Base-by-base conservation (phyloP, 2,888 invertebrate species). In the Cephus rjabovi region DNA sequence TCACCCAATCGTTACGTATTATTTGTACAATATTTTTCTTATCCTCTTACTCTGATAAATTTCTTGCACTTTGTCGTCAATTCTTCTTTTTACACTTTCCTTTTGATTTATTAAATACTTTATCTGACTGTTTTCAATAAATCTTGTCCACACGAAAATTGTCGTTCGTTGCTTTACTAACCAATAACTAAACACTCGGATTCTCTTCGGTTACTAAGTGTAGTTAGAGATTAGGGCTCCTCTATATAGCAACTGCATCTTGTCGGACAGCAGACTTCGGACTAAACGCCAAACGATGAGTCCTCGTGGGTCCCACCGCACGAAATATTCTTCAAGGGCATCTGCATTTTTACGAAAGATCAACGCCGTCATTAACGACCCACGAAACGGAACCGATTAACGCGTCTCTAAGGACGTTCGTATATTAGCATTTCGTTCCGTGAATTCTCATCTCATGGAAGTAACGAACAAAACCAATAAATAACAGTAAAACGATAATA, bases 311-410 rank as follows among this genome's bases (percentile, higher is more conserved):
- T 82, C 82, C 79, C 83, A 79, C 84, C 84, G 81, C 86, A 86
- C 86, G 86, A 83, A 85, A 84, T 86, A 76, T 83, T 79, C 85
- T 77, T 86, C 90, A 91, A 91, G 91, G 91, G 89, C 89, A 86
- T 83, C 86, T 76, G 80, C 85, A 86, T 88, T 87, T 90, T 80
- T 83, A 84, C 84, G 86, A 88, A 86, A 86, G 79, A 82, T 79
- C 80, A 77, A 73, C 76, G 33, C 31, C 71, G 71, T 31, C 71
- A 34, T 56, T 56, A 56, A 23, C 9, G 1, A 56, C 31, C n/a
- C 71, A 34, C 31, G 31, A 71, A 71, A 71, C 71, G 71, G 71
- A 71, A 71, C 71, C 31, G 71, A 70, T 71, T 71, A 71, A 71
- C 71, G 71, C 31, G 31, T 34, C 31, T 71, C 12, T 71, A 71